Base-by-base conservation (phyloP, 2,797 vertebrate species). In the Sebastes nivosus region DNA sequence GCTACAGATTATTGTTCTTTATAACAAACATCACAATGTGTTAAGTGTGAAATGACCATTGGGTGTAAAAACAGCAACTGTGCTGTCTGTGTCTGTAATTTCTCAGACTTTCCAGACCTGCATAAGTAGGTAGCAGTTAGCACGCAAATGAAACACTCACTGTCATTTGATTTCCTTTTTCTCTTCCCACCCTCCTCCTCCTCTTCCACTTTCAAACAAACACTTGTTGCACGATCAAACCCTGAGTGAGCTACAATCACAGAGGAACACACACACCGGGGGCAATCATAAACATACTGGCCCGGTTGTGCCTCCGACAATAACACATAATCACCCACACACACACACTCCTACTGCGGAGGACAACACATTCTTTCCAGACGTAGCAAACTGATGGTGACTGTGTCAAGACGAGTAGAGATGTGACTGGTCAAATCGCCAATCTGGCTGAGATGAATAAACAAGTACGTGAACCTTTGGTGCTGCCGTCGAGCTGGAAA, bases 71-170 rank as follows among this genome's bases (percentile, higher is more conserved):
- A 60, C 50, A 13, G 66, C 46, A 54, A 85, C 52, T 27, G 57
- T 42, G 61, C 81, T 16, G 16, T 65, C 75, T 72, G 75, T 58
- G 46, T 72, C 69, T 77, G 67, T 54, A 67, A 29, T 66, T 79
- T 79, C 66, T 86, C 74, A 86, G 68, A 91, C 78, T 91, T 91
- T 89, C 89, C 85, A 89, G 78, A 73, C 68, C 16, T 82, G 72
- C 55, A 67, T 52, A 79, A 84, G 83, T 88, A 92, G 82, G 88
- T 52, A 85, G 89, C 64, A 81, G 67, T 77, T 76, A 81, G 67
- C 77, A 88, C 70, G 80, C 24, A 87, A 81, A 86, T 87, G 69
- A 86, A 84, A 81, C 30, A 55, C 60, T 75, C 68, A 13, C 67
- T 72, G 81, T 81, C 80, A 74, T 81, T 82, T 63, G 70, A 74